Evolutionary conservation across 2,113 vertebrate genomes (phyloP).

Genomic region (Alouatta palliata): DNA sequence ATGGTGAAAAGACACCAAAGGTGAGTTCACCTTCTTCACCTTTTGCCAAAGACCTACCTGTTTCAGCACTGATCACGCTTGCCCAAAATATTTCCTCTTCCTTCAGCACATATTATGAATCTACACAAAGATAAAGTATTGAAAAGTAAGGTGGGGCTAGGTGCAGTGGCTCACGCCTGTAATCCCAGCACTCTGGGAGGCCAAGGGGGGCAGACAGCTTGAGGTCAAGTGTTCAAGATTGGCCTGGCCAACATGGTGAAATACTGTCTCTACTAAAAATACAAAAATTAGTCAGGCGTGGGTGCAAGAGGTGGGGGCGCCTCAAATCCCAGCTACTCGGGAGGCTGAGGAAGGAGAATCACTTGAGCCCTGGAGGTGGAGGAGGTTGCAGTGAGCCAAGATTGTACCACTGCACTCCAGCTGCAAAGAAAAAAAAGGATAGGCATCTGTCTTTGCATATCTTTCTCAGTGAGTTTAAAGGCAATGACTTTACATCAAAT

Average conservation of each 20-base stretch:
- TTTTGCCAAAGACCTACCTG: background rate
- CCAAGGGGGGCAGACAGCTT: too few species aligned
- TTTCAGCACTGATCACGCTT: background rate
- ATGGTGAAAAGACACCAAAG: background rate
- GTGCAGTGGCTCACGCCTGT: too few species aligned
- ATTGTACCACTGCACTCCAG: too few species aligned
- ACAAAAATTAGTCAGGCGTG: too few species aligned
- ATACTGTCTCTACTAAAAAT: too few species aligned
- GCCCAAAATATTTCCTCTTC: background rate
- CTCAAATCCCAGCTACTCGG: too few species aligned
- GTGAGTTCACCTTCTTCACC: background rate
- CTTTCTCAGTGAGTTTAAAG: background rate
- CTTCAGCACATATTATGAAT: background rate
- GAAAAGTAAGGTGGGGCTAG: background rate
- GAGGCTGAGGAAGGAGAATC: too few species aligned
- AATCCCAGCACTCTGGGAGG: too few species aligned
- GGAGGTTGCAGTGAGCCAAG: too few species aligned
- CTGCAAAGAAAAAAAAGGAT: background rate
- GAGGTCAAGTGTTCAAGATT: too few species aligned
- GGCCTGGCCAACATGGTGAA: too few species aligned
- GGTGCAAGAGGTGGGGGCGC: fast-evolving
- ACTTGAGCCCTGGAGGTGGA: too few species aligned
- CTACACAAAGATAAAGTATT: background rate
- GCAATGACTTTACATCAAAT: background rate
- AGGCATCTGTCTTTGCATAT: constrained; percentile 12